Evolutionary conservation across 2,113 vertebrate genomes (phyloP).

Genomic region (Ursus arctos): DNA sequence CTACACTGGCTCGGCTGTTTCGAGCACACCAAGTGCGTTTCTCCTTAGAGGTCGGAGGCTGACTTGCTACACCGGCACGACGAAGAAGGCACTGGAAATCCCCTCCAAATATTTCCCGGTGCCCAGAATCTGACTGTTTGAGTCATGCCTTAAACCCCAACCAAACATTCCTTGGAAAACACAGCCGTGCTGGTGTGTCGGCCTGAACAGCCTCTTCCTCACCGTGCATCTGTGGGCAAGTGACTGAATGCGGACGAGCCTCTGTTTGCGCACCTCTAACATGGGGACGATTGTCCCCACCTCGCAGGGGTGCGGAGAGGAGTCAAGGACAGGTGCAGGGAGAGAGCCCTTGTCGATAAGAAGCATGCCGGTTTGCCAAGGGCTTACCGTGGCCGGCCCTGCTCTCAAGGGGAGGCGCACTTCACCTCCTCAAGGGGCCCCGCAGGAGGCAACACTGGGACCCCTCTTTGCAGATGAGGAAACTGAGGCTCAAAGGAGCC

Average conservation of each 20-base stretch:
- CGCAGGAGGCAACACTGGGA: background rate
- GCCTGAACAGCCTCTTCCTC: background rate
- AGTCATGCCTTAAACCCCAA: background rate
- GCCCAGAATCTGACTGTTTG: background rate
- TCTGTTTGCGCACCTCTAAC: background rate
- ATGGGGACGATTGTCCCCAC: background rate
- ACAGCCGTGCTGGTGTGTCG: rapidly evolving
- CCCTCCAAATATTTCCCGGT: background rate
- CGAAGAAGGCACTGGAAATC: background rate
- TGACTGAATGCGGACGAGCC: background rate
- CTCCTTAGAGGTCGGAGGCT: background rate
- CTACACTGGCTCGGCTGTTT: background rate
- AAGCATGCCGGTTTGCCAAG: background rate
- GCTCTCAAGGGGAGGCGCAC: background rate
- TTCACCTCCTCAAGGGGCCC: background rate
- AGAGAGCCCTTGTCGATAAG: background rate
- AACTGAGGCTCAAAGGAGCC: background rate
- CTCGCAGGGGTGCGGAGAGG: background rate
- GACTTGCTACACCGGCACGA: background rate
- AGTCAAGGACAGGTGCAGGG: background rate
- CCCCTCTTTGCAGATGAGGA: background rate
- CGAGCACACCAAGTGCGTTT: background rate
- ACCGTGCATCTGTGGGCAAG: too few species aligned
- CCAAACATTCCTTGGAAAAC: background rate
- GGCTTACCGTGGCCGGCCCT: background rate